A percentile compares a stretch with the other conserved stretches of the same genome.
phyloP scores from a whole-genome alignment of 1,140 invertebrate species.

The Arion vulgaris region DNA sequence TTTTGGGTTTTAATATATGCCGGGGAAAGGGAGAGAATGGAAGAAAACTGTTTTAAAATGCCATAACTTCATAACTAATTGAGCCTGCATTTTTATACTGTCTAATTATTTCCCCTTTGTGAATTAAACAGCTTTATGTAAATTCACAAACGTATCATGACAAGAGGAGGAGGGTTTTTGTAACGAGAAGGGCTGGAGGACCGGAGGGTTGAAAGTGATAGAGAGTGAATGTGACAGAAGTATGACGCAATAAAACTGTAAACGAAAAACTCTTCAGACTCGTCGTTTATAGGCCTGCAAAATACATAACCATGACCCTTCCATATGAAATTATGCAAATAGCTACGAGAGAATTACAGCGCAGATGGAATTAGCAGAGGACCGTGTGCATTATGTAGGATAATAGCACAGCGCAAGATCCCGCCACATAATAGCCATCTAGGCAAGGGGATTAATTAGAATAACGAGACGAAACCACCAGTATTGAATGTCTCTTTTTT shows the following conservation, averaged over 20 bases:
- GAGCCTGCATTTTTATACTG: background rate
- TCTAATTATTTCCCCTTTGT: constrained; percentile 4
- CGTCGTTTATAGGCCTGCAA: too few species aligned
- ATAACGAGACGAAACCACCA: too few species aligned
- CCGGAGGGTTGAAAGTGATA: too few species aligned
- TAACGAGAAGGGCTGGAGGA: background rate
- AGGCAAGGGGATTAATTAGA: too few species aligned
- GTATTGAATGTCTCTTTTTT: too few species aligned
- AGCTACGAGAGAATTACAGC: background rate
- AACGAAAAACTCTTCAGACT: too few species aligned
- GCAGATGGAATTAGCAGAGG: background rate
- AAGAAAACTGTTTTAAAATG: background rate
- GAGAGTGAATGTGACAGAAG: too few species aligned
- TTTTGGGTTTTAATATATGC: too few species aligned
- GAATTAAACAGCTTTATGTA: background rate
- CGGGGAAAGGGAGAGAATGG: too few species aligned
- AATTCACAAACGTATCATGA: background rate
- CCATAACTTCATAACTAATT: background rate
- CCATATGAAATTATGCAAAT: background rate
- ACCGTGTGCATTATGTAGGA: background rate
- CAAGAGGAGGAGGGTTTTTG: background rate
- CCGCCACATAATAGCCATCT: background rate
- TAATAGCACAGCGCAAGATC: background rate
- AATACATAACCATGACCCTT: background rate
- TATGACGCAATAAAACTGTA: too few species aligned